phyloP scores from a whole-genome alignment of 64 coral and sea anemone species.

The Exaiptasia diaphana region DNA sequence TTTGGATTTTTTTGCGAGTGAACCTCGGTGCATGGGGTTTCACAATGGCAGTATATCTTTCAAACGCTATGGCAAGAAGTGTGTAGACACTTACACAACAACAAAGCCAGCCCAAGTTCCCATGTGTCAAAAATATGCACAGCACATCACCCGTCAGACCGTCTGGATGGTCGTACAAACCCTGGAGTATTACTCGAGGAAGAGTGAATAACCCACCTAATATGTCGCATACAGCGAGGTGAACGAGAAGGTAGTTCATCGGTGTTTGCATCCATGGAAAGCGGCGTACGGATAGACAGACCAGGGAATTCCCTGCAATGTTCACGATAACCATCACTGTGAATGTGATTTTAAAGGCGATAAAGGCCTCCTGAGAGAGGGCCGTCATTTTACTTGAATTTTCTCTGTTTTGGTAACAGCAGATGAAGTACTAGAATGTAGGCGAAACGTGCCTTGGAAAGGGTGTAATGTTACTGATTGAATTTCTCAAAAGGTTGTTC shows the following conservation, averaged over 20 bases:
- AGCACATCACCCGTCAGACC: conserved; percentile 3
- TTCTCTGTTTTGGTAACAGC: no score
- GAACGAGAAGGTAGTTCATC: conserved; percentile 51
- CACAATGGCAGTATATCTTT: conserved; percentile 43
- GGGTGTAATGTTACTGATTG: no score
- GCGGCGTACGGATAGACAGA: background rate
- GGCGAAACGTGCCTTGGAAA: no score
- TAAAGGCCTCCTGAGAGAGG: background rate
- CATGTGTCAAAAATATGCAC: conserved; percentile 14
- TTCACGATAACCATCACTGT: background rate
- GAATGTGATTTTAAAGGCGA: background rate
- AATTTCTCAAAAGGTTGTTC: no score
- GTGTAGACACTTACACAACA: conserved; percentile 2
- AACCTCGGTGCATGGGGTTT: background rate
- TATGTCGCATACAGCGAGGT: conserved; percentile 51
- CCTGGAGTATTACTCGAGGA: background rate
- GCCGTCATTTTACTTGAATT: no score
- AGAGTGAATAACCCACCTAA: conserved; percentile 14
- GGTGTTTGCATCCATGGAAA: conserved; percentile 4
- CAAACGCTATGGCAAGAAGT: conserved; percentile 22
- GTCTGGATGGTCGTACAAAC: conserved; percentile 12
- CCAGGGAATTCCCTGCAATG: background rate
- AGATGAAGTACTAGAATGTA: no score
- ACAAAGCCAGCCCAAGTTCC: background rate
- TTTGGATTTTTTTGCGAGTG: background rate